Evolutionary conservation across 2,888 invertebrate species (phyloP).

Genomic region (Trissolcus brochymenae): DNA sequence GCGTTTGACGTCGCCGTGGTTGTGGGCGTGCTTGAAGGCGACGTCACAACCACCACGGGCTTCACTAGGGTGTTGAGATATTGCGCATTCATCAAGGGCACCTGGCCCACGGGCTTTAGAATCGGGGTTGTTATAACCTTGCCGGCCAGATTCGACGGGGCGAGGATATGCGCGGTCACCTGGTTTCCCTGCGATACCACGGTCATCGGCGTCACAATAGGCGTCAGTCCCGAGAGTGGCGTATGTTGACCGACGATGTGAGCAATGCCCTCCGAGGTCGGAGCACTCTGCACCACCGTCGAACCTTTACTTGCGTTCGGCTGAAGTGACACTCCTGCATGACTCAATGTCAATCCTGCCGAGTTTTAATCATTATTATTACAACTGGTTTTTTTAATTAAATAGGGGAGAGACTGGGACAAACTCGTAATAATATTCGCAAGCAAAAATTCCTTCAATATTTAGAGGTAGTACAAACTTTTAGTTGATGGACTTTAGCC

Average conservation of each 20-base stretch:
- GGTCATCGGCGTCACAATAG: constrained; percentile 78
- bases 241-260: constrained; percentile 74
- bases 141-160: constrained; percentile 81
- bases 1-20: constrained; percentile 67
- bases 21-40: constrained; percentile 71
- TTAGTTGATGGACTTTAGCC: too few relatives aligned
- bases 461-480: too few relatives aligned
- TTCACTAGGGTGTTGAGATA: constrained; percentile 83
- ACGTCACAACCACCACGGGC: constrained; percentile 83
- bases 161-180: constrained; percentile 81
- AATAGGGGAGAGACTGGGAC: not conserved
- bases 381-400: not conserved
- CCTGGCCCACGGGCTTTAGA: constrained; percentile 79
- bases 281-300: constrained; percentile 70
- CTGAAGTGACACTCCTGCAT: constrained; percentile 77
- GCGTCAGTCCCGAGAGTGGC: constrained; percentile 79
- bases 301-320: constrained; percentile 66
- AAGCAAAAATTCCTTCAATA: too few relatives aligned
- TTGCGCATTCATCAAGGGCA: constrained; percentile 83
- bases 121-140: constrained; percentile 80
- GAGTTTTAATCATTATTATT: constrained; percentile 4
- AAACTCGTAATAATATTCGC: not conserved
- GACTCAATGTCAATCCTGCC: constrained; percentile 75
- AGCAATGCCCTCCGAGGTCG: constrained; percentile 75
- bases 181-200: constrained; percentile 81